phyloP scores from a whole-genome alignment of 2,113 vertebrate genomes.

The Dasypus novemcinctus region DNA sequence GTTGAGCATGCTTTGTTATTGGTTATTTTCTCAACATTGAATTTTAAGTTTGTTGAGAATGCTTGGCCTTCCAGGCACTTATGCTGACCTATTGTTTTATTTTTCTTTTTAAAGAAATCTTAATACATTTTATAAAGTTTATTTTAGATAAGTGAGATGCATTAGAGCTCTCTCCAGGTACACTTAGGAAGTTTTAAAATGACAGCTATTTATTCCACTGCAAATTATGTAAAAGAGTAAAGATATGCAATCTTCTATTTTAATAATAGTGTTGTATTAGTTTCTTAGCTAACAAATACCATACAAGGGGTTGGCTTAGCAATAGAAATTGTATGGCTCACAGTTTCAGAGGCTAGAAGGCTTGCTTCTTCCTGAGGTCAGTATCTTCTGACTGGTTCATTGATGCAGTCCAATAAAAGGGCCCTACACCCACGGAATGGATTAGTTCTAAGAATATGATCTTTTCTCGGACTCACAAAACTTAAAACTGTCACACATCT shows the following conservation, averaged over 20 bases:
- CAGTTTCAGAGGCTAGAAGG: no score
- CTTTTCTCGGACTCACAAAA: no score
- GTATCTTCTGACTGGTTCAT: no score
- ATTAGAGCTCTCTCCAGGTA: neutral
- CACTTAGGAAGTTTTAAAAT: neutral
- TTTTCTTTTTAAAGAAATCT: slow-evolving; percentile 45
- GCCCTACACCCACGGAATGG: no score
- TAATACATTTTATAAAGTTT: slow-evolving; percentile 5
- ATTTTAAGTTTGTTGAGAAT: slow-evolving; percentile 54
- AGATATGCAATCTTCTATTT: slow-evolving; percentile 27
- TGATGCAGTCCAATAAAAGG: no score
- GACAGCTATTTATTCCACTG: slow-evolving; percentile 29
- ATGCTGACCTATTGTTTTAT: slow-evolving; percentile 34
- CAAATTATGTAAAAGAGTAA: slow-evolving; percentile 41
- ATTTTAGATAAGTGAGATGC: slow-evolving; percentile 14
- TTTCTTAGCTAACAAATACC: no score
- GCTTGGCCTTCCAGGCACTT: slow-evolving; percentile 51
- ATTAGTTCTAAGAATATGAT: no score
- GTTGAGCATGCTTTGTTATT: slow-evolving; percentile 35
- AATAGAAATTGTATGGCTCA: no score
- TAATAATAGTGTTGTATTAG: neutral
- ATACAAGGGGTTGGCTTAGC: no score
- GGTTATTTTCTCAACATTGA: slow-evolving; percentile 38
- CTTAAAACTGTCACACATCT: no score
- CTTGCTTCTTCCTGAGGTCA: no score